These are phyloP conservation scores for Bagarius yarrelli DNA, from an alignment of 2,113 vertebrate species.

Conservation along the genomic window DNA sequence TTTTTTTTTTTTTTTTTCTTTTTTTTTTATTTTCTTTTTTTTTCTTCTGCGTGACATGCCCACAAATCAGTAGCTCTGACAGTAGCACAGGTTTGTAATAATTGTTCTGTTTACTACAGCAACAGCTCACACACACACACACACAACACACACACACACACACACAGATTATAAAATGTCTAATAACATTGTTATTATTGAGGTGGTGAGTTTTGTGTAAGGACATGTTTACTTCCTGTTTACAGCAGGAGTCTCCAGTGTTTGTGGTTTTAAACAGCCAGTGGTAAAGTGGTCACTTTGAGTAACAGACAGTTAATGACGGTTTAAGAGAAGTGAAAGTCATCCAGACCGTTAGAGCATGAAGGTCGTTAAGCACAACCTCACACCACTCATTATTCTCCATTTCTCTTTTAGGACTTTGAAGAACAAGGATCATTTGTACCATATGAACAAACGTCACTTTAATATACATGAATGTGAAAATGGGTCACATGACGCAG, in stretches of 20 bases:
- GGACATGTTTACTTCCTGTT: background rate
- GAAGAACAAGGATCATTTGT: background rate
- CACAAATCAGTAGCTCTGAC: too few relatives aligned
- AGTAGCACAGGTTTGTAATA: too few relatives aligned
- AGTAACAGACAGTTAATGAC: background rate
- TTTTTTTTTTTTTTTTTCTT: too few relatives aligned
- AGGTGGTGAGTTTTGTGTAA: too few relatives aligned
- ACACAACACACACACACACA: too few relatives aligned
- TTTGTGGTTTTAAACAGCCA: background rate
- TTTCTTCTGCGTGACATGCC: too few relatives aligned
- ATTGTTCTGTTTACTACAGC: too few relatives aligned
- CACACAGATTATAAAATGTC: too few relatives aligned
- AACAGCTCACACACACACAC: too few relatives aligned
- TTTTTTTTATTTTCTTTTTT: too few relatives aligned
- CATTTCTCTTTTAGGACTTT: background rate
- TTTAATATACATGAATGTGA: background rate
- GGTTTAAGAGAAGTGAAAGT: background rate
- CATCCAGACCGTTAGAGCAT: background rate
- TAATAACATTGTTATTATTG: too few relatives aligned
- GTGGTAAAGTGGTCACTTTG: background rate
- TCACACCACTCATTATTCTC: background rate
- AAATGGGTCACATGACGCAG: background rate
- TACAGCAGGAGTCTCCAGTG: background rate
- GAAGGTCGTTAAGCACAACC: background rate
- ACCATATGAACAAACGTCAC: too few relatives aligned